These are phyloP conservation scores for Pseudolaguvia tuberculata DNA, from an alignment of 2,113 vertebrate genomes.

Conservation along the genomic window DNA sequence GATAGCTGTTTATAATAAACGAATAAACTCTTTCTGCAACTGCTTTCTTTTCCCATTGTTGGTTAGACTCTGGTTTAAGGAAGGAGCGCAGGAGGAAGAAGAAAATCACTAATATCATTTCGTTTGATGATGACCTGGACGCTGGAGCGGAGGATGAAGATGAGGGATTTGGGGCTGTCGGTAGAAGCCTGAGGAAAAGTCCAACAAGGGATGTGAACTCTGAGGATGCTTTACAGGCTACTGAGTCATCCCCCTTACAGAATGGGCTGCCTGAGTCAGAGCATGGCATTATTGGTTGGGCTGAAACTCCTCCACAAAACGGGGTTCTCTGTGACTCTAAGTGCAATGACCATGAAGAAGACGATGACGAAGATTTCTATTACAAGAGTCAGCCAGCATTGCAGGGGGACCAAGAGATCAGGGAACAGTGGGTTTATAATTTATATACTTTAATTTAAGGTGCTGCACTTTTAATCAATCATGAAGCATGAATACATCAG, in stretches of 20 bases:
- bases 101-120: slow-evolving; percentile 95
- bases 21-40: too few relatives aligned
- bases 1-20: neutral
- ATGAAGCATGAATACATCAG: neutral
- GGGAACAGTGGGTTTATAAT: slow-evolving; percentile 65
- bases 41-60: slow-evolving; percentile 17
- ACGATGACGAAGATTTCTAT: slow-evolving; percentile 64
- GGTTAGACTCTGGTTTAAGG: slow-evolving; percentile 77
- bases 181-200: slow-evolving; percentile 34
- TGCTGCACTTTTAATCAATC: neutral
- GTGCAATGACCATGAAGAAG: slow-evolving; percentile 68
- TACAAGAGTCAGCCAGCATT: slow-evolving; percentile 56
- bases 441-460: neutral
- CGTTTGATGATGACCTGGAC: slow-evolving; percentile 84
- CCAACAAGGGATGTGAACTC: slow-evolving; percentile 10
- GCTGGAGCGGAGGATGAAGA: slow-evolving; percentile 69
- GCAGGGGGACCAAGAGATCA: slow-evolving; percentile 50
- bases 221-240: slow-evolving; percentile 56
- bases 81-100: slow-evolving; percentile 91
- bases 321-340: slow-evolving; percentile 58
- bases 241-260: slow-evolving; percentile 51
- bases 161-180: slow-evolving; percentile 13
- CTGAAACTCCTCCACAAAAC: slow-evolving; percentile 56
- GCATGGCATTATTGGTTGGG: slow-evolving; percentile 58
- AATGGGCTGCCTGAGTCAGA: slow-evolving; percentile 60